Conservation (phyloP, 2,797 vertebrate genomes). For the Echeneis naucrates region DNA sequence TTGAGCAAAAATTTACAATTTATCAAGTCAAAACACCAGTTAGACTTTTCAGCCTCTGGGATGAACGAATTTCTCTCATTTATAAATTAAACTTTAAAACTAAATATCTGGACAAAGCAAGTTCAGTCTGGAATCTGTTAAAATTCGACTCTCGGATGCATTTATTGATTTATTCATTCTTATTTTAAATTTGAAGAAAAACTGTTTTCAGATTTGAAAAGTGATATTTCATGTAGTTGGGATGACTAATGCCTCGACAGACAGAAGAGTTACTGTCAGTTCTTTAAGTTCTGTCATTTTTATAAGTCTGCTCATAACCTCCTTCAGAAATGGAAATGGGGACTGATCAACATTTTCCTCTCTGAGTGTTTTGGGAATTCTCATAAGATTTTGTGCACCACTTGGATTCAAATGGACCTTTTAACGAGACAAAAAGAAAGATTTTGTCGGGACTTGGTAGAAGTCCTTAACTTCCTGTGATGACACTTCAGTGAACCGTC, state of each 20-base stretch:
- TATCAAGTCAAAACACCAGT: neutral
- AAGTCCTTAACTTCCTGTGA: too few species aligned
- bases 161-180: too few species aligned
- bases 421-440: too few species aligned
- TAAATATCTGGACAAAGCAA: neutral
- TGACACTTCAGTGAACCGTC: neutral
- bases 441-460: too few species aligned
- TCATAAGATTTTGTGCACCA: neutral
- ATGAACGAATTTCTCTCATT: too few species aligned
- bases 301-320: neutral
- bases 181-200: too few species aligned
- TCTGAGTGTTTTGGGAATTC: too few species aligned
- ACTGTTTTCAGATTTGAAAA: neutral
- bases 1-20: neutral
- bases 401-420: neutral
- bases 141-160: too few species aligned
- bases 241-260: neutral
- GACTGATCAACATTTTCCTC: neutral
- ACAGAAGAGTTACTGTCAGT: neutral
- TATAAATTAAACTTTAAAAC: too few species aligned
- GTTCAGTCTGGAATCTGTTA: neutral
- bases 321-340: neutral
- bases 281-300: neutral
- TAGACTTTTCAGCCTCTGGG: neutral
- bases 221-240: neutral